phyloP scores from a whole-genome alignment of 2,113 vertebrate species.

The rat (Rattus norvegicus) region DNA sequence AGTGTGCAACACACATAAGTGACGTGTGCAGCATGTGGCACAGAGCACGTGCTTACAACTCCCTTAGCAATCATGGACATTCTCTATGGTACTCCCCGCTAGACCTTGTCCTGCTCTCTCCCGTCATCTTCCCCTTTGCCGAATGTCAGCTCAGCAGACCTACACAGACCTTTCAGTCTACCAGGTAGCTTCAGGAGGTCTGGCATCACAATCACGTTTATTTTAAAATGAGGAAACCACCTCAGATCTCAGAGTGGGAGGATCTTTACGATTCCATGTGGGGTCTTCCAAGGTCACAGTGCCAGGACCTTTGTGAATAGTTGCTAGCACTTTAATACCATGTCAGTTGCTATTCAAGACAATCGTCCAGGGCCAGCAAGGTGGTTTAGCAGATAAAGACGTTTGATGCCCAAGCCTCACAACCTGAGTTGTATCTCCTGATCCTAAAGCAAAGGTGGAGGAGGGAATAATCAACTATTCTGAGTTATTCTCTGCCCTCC shows the following conservation, averaged over 20 bases:
- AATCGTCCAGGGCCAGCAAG: background rate
- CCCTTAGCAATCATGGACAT: background rate
- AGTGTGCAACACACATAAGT: accelerated
- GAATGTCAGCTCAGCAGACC: background rate
- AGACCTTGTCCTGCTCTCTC: background rate
- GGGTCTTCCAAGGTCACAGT: background rate
- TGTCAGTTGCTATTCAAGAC: background rate
- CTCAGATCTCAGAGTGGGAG: background rate
- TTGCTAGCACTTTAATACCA: constrained; percentile 1
- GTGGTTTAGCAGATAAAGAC: background rate
- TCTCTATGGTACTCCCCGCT: background rate
- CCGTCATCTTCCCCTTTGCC: background rate
- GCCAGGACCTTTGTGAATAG: background rate
- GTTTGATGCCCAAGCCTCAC: too few relatives aligned
- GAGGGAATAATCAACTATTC: too few relatives aligned
- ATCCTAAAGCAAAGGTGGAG: background rate
- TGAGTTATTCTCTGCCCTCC: too few relatives aligned
- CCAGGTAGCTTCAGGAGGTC: background rate
- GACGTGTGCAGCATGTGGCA: background rate
- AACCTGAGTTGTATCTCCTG: background rate
- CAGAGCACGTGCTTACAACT: too few relatives aligned
- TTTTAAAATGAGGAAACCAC: constrained; percentile 23
- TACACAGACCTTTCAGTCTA: background rate
- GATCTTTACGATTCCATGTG: background rate
- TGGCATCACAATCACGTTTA: background rate